Evolutionary conservation across 2,797 vertebrate genomes (phyloP).

Genomic region (Pseudotriccus pelzelni): DNA sequence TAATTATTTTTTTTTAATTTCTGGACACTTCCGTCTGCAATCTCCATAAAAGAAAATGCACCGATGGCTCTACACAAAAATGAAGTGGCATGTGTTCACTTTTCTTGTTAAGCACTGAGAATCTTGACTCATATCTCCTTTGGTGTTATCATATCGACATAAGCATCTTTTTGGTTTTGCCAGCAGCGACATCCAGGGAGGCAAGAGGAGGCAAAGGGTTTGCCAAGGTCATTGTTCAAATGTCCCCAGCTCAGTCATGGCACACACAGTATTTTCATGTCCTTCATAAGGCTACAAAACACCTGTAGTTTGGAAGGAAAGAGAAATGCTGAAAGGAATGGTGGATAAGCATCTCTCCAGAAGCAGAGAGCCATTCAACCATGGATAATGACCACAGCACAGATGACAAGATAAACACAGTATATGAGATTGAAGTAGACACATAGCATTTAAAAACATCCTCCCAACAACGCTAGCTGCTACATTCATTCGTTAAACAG

Average conservation of each 20-base stretch:
- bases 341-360: neutral
- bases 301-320: neutral
- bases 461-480: slow-evolving; percentile 15
- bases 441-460: slow-evolving; percentile 38
- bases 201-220: neutral
- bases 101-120: neutral
- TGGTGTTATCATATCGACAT: neutral
- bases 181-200: neutral
- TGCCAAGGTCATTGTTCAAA: neutral
- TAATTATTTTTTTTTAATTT: neutral
- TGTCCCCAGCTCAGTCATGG: neutral
- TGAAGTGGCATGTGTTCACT: neutral
- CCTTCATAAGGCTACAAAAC: neutral
- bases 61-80: neutral
- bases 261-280: neutral
- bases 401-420: slow-evolving; percentile 37
- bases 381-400: slow-evolving; percentile 30
- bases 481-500: slow-evolving; percentile 54
- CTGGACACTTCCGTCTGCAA: neutral
- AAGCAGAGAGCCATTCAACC: neutral
- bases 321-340: neutral
- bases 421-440: slow-evolving; percentile 54
- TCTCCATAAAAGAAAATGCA: neutral
- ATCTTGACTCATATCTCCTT: neutral
- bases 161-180: neutral